Percentiles rank a stretch among this genome's conserved stretches.
Conservation (phyloP, 1,140 invertebrate species). For the Cydia strobilella region DNA sequence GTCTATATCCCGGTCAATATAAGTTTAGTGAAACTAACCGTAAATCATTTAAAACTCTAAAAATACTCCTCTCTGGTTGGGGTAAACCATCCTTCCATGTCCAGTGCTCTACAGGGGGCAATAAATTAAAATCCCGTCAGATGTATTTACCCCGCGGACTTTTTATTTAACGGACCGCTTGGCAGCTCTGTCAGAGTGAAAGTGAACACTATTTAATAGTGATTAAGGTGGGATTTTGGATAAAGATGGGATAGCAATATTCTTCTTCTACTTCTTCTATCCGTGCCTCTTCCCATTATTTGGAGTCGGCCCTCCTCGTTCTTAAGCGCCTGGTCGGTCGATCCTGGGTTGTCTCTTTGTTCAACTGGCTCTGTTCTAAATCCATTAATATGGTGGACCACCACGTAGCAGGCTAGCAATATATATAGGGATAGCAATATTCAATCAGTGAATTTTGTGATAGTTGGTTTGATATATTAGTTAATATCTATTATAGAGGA, state of each 20-base stretch:
- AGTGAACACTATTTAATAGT: not conserved
- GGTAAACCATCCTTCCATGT: conserved; percentile 37
- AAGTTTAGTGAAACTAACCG: too few relatives aligned
- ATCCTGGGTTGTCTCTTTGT: too few relatives aligned
- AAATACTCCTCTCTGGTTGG: conserved; percentile 12
- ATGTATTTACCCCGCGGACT: conserved; percentile 59
- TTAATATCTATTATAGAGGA: not conserved
- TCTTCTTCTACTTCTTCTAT: too few relatives aligned
- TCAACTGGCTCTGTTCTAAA: too few relatives aligned
- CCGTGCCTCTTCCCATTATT: too few relatives aligned
- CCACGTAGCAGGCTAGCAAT: too few relatives aligned
- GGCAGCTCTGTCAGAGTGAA: not conserved
- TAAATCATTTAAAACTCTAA: too few relatives aligned
- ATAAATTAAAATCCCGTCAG: conserved; percentile 59
- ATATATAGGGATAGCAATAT: too few relatives aligned
- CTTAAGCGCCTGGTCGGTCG: too few relatives aligned
- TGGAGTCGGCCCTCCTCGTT: too few relatives aligned
- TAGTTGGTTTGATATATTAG: not conserved
- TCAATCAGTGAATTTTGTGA: not conserved
- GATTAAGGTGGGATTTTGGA: not conserved
- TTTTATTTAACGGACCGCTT: conserved; percentile 52
- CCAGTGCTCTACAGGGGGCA: conserved; percentile 41
- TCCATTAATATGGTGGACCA: too few relatives aligned
- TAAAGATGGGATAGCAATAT: not conserved
- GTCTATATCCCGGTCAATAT: too few relatives aligned